These are phyloP conservation scores for Drosophila flavopinicola DNA, from an alignment of 2,888 invertebrate species.

Conservation along the genomic window DNA sequence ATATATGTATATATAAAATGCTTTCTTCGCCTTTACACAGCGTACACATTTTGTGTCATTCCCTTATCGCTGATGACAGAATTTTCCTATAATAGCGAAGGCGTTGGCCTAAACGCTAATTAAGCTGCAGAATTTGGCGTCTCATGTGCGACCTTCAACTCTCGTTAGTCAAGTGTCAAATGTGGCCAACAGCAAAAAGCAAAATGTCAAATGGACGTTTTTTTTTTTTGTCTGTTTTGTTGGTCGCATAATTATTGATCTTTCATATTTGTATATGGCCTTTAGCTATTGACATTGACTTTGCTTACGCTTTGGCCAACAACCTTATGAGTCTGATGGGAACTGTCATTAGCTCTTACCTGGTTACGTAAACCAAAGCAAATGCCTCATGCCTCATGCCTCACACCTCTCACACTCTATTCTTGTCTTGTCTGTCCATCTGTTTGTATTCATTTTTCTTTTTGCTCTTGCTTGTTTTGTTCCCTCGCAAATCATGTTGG, in stretches of 20 bases:
- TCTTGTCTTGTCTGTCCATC: too few relatives aligned
- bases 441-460: too few relatives aligned
- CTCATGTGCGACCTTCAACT: constrained; percentile 39
- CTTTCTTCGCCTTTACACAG: constrained; percentile 47
- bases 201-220: too few relatives aligned
- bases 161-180: constrained; percentile 21
- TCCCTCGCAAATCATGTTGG: constrained; percentile 10
- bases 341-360: constrained; percentile 24
- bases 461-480: background rate
- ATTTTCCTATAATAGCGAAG: constrained; percentile 24
- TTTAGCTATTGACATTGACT: constrained; percentile 59
- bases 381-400: constrained; percentile 4
- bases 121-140: constrained; percentile 11
- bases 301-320: constrained; percentile 58
- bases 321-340: constrained; percentile 32
- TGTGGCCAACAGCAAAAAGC: background rate
- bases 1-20: constrained; percentile 20
- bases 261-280: constrained; percentile 48
- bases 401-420: background rate
- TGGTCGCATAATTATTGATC: constrained; percentile 53
- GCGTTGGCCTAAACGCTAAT: constrained; percentile 25
- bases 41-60: constrained; percentile 24
- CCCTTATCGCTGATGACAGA: constrained; percentile 50
- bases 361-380: constrained; percentile 39
- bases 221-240: too few relatives aligned